phyloP scores from a whole-genome alignment of 2,888 invertebrate genomes.

The Eilema caniola region DNA sequence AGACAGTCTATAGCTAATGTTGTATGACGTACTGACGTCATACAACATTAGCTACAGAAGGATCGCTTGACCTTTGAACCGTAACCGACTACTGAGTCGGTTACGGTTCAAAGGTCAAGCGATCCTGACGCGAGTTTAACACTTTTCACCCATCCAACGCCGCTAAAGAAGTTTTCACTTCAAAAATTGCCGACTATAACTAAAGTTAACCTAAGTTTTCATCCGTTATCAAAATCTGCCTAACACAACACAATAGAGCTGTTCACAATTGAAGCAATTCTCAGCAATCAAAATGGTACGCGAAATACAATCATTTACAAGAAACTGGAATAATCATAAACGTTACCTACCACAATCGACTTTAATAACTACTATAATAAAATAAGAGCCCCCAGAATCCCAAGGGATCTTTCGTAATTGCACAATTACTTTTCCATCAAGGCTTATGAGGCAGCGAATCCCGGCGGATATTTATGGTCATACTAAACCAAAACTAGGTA shows the following conservation, averaged over 20 bases:
- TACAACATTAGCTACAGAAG: too few relatives aligned
- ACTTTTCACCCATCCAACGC: too few relatives aligned
- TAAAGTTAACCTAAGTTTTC: neutral
- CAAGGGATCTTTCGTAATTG: conserved; percentile 45
- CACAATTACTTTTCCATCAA: conserved; percentile 69
- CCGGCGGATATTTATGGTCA: conserved; percentile 22
- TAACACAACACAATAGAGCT: conserved; percentile 25
- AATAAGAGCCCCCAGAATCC: conserved; percentile 31
- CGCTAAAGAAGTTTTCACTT: too few relatives aligned
- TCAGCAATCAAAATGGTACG: conserved; percentile 24
- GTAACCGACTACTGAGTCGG: too few relatives aligned
- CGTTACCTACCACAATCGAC: conserved; percentile 24
- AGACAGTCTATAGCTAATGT: too few relatives aligned
- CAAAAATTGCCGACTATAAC: neutral
- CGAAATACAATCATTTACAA: conserved; percentile 32
- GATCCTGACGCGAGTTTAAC: too few relatives aligned
- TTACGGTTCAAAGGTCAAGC: too few relatives aligned
- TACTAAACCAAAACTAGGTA: neutral
- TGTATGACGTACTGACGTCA: too few relatives aligned
- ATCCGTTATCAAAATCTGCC: neutral
- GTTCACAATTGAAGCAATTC: conserved; percentile 31
- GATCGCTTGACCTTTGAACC: too few relatives aligned
- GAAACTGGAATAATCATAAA: conserved; percentile 33
- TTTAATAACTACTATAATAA: conserved; percentile 35
- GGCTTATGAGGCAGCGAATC: conserved; percentile 45